These are phyloP conservation scores for Bombus ignitus DNA, from an alignment of 1,140 invertebrate species.

Conservation along the genomic window DNA sequence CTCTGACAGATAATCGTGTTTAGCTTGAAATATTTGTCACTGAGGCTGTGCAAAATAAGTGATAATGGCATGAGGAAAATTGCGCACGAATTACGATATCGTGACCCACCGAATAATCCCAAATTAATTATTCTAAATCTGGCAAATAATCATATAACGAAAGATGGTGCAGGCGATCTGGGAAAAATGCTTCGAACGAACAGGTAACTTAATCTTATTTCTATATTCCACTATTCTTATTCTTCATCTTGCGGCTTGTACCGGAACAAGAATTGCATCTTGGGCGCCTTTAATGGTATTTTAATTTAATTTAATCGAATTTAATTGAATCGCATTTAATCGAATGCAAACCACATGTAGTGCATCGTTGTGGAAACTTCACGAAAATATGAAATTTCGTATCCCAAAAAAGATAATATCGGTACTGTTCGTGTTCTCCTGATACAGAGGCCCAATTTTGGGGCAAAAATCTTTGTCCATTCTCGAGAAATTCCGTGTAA, in stretches of 20 bases:
- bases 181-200: constrained; percentile 64
- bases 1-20: not conserved
- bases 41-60: constrained; percentile 70
- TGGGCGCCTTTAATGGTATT: no score
- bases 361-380: no score
- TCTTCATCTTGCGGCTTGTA: no score
- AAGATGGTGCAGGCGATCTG: constrained; percentile 57
- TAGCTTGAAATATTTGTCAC: constrained; percentile 64
- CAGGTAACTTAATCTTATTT: constrained; percentile 35
- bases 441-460: no score
- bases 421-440: no score
- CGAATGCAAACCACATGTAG: no score
- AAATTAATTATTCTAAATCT: constrained; percentile 71
- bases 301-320: no score
- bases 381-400: no score
- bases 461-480: not conserved
- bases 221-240: not conserved
- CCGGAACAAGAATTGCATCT: no score
- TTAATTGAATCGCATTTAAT: no score
- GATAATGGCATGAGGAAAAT: constrained; percentile 66
- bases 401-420: no score
- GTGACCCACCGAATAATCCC: constrained; percentile 58
- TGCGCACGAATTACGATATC: constrained; percentile 59
- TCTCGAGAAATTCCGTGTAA: no score
- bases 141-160: constrained; percentile 71